Evolutionary conservation across 2,797 vertebrate species (phyloP), one percentile per base, ranked within the genome.

Genomic region (Neosilurus mollespiculum): DNA sequence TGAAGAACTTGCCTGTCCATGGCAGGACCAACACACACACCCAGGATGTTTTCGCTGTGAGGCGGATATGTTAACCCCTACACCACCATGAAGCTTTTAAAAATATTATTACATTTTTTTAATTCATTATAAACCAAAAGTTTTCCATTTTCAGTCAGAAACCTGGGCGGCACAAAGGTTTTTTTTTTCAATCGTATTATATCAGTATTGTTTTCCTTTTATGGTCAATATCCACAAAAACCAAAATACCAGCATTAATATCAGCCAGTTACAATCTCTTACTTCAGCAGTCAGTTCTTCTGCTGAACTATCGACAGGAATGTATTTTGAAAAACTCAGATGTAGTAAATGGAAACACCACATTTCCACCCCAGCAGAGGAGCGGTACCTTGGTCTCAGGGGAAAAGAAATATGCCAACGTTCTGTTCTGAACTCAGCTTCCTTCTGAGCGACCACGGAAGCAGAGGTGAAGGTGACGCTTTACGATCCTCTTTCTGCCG

Each of bases 311-410:
- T 66, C 89, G 82, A 86, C 90, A 86, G 89, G 92, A 93, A 93
- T 91, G 88, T 82, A 88, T 89, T 89, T 73, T 76, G 87, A 89
- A 91, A 91, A 93, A 91, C 90, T 89, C 78, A 80, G 85, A 84
- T 64, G 65, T 81, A 37, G 20, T 89, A 94, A 90, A 95, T 93
- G 93, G 85, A 87, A 92, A 93, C 84, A 93, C 75, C 94, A 95
- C 84, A 90, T 92, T 91, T 94, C 84, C 92, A 82, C 34, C 87
- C 90, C 86, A 77, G 34, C 83, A 87, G 87, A 61, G 73, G 59
- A 71, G 80, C 85, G 83, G 65, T 85, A 3, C 8, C 49, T 83
- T 15, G 2, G 49, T 83, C 83, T 87, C 82, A 83, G 11, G 56
- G 81, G 83, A 80, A 79, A 66, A 34, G 24, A 9, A 65, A 81